Percentiles rank a stretch among this genome's conserved stretches.
Conservation (phyloP, 2,888 invertebrate genomes). For the Muscina levida region DNA sequence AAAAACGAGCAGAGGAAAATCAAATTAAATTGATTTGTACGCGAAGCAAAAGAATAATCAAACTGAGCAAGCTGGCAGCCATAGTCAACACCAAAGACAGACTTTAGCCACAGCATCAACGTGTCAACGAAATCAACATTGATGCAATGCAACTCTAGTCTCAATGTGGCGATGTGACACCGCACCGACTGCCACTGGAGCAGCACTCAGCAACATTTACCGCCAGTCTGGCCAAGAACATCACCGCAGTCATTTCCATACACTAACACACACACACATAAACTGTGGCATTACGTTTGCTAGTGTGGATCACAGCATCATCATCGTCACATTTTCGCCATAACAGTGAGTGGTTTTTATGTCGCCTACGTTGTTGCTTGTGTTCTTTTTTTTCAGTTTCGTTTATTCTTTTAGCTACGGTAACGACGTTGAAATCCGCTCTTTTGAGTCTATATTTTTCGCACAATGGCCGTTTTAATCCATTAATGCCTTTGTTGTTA, state of each 20-base stretch:
- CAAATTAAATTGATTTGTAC: no score
- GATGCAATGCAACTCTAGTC: background rate
- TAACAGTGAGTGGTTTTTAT: slow-evolving; percentile 32
- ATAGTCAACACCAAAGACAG: no score
- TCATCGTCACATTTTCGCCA: slow-evolving; percentile 27
- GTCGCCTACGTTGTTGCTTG: background rate
- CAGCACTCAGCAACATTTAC: no score
- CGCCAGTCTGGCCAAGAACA: no score
- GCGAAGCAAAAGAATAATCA: no score
- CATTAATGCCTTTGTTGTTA: background rate
- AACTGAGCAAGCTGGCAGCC: no score
- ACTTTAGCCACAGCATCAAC: no score
- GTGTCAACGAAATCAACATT: no score
- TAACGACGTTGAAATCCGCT: background rate
- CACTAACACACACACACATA: background rate
- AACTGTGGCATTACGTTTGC: slow-evolving; percentile 15
- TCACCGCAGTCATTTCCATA: background rate
- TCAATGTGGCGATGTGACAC: background rate
- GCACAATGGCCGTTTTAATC: background rate
- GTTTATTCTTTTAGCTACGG: no score
- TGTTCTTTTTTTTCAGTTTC: no score
- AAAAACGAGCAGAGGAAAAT: no score
- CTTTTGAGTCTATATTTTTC: slow-evolving; percentile 3
- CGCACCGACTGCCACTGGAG: background rate
- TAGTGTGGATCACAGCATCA: slow-evolving; percentile 10